Conservation (phyloP, 2,888 invertebrate species). For the Amiota minor region DNA sequence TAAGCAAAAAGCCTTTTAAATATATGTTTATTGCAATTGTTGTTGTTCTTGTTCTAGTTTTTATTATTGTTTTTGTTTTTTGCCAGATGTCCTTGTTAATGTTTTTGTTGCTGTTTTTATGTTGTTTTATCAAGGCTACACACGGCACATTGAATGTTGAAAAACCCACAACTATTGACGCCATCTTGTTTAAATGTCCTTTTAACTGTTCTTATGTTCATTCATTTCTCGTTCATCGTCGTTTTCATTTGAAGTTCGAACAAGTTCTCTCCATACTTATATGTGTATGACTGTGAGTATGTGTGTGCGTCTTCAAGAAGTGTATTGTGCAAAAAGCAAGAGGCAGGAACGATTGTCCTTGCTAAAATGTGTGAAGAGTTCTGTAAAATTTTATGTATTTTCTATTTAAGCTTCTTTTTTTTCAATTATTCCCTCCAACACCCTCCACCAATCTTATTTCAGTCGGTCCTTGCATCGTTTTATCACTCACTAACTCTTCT, state of each 20-base stretch:
- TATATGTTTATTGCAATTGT: conserved; percentile 18
- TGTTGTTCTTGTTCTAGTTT: not conserved
- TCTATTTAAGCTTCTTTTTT: conserved; percentile 56
- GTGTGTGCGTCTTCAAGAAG: no score
- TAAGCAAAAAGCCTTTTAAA: conserved; percentile 8
- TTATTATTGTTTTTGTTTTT: not conserved
- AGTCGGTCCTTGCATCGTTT: no score
- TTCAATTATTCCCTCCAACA: not conserved
- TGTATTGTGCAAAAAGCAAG: no score
- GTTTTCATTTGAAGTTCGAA: not conserved
- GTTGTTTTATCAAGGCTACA: conserved; percentile 3
- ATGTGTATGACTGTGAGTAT: no score
- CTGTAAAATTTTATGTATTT: conserved; percentile 59
- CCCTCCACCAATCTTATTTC: no score
- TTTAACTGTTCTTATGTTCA: conserved; percentile 17
- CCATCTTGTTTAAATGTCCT: conserved; percentile 20
- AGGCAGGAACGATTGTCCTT: not conserved
- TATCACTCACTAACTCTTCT: no score
- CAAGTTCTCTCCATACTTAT: no score
- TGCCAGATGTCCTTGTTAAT: not conserved
- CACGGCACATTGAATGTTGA: no score
- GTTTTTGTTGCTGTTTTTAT: not conserved
- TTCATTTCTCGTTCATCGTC: not conserved
- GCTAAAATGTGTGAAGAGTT: conserved; percentile 27
- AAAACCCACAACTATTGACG: conserved; percentile 8